A percentile compares a stretch with the other conserved stretches of the same genome.
phyloP scores from a whole-genome alignment of 1,140 invertebrate genomes.

The Neodiprion lecontei region DNA sequence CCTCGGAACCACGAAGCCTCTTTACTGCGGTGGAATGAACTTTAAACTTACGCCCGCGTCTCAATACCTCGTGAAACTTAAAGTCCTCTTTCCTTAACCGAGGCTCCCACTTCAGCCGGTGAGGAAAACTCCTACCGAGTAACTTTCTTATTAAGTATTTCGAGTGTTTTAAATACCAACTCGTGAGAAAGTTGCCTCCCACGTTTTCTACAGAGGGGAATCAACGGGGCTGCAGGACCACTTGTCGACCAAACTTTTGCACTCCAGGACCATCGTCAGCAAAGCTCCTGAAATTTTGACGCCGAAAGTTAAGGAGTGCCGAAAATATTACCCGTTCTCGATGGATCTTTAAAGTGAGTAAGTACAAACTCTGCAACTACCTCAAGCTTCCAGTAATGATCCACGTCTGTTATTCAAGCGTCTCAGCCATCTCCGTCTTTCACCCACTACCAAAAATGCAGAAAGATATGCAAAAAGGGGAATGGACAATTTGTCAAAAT shows the following conservation, averaged over 20 bases:
- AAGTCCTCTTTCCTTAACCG: background rate
- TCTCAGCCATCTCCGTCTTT: too few relatives aligned
- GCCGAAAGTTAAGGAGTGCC: too few relatives aligned
- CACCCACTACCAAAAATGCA: too few relatives aligned
- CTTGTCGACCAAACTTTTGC: background rate
- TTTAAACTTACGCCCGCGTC: background rate
- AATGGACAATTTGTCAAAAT: too few relatives aligned
- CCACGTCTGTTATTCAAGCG: too few relatives aligned
- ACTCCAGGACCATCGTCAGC: too few relatives aligned
- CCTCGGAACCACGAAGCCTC: background rate
- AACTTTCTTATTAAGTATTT: constrained; percentile 8
- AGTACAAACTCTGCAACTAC: too few relatives aligned
- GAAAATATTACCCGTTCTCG: too few relatives aligned
- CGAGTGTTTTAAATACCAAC: constrained; percentile 7
- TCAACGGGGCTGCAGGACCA: background rate
- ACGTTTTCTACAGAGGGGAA: background rate
- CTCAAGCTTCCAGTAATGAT: too few relatives aligned
- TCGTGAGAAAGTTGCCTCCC: background rate
- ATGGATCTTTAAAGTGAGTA: too few relatives aligned
- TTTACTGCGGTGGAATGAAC: background rate
- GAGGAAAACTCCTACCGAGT: background rate
- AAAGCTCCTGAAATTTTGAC: too few relatives aligned
- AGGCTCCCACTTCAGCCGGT: background rate
- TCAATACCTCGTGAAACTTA: constrained; percentile 2
- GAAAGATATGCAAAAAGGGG: too few relatives aligned